Percentiles rank a stretch among this genome's conserved stretches.
Evolutionary conservation across 2,113 vertebrate species (phyloP).

Genomic region (Speoplatyrhinus poulsoni): DNA sequence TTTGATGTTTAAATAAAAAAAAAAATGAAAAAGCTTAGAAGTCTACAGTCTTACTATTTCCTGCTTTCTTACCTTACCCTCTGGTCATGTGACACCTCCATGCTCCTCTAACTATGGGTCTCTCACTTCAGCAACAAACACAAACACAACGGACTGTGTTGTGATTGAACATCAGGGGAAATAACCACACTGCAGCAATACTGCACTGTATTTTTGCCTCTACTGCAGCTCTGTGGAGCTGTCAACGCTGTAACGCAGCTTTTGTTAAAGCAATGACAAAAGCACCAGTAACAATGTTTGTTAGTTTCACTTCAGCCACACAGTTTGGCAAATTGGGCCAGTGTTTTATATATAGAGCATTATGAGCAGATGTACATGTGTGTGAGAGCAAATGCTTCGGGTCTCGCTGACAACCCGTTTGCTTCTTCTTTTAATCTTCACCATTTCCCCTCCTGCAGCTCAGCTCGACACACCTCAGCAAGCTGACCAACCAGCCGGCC

Average conservation of each 20-base stretch:
- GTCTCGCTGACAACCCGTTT: constrained; percentile 36
- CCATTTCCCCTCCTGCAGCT: constrained; percentile 55
- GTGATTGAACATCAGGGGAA: not conserved
- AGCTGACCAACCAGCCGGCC: constrained; percentile 6
- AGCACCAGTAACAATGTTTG: constrained; percentile 1
- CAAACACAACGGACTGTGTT: not conserved
- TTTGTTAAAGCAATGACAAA: not conserved
- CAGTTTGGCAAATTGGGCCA: constrained; percentile 7
- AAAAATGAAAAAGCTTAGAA: not conserved
- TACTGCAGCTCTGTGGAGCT: not conserved
- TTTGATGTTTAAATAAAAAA: too few species aligned
- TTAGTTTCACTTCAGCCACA: not conserved
- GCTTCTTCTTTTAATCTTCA: constrained; percentile 54
- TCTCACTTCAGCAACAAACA: not conserved
- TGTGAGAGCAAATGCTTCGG: constrained; percentile 43
- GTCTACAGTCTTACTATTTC: constrained; percentile 4
- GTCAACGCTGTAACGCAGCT: not conserved
- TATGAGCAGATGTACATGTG: constrained; percentile 32
- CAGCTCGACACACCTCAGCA: constrained; percentile 28
- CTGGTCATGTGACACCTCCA: constrained; percentile 17
- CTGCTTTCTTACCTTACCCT: constrained; percentile 9
- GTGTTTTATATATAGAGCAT: constrained; percentile 43
- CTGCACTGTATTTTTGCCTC: too few species aligned
- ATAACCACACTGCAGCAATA: not conserved
- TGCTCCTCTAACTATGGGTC: not conserved